These are phyloP conservation scores for Rhopalosiphum nymphaeae DNA, from an alignment of 2,888 invertebrate species.

Conservation along the genomic window DNA sequence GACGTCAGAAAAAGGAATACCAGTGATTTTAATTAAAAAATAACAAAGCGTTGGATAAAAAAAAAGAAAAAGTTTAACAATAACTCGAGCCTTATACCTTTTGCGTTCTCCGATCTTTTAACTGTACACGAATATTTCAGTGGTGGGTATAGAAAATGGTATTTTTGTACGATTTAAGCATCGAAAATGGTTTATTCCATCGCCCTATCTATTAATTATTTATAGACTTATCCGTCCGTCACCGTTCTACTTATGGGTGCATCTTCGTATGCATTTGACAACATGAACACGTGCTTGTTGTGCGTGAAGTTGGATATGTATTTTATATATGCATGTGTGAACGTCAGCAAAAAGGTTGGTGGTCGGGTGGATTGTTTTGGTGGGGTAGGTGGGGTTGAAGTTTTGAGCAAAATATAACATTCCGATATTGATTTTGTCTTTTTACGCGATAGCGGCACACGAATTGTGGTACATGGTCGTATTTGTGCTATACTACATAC, in stretches of 20 bases:
- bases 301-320: neutral
- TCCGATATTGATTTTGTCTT: constrained; percentile 61
- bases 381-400: neutral
- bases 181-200: constrained; percentile 23
- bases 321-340: neutral
- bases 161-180: constrained; percentile 26
- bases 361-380: neutral
- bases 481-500: neutral
- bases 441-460: neutral
- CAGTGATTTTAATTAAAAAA: constrained; percentile 38
- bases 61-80: constrained; percentile 6
- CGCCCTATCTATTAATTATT: constrained; percentile 48
- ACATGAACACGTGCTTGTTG: constrained; percentile 5
- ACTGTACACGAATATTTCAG: neutral
- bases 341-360: neutral
- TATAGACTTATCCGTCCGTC: neutral
- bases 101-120: neutral
- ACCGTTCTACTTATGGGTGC: neutral
- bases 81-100: neutral
- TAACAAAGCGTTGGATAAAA: neutral
- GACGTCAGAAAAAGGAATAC: neutral
- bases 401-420: neutral
- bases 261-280: neutral
- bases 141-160: neutral
- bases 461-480: neutral